A percentile compares a stretch with the other conserved stretches of the same genome.
These are phyloP conservation scores for Euwallacea fornicatus DNA, from an alignment of 1,140 invertebrate genomes.

Conservation along the genomic window DNA sequence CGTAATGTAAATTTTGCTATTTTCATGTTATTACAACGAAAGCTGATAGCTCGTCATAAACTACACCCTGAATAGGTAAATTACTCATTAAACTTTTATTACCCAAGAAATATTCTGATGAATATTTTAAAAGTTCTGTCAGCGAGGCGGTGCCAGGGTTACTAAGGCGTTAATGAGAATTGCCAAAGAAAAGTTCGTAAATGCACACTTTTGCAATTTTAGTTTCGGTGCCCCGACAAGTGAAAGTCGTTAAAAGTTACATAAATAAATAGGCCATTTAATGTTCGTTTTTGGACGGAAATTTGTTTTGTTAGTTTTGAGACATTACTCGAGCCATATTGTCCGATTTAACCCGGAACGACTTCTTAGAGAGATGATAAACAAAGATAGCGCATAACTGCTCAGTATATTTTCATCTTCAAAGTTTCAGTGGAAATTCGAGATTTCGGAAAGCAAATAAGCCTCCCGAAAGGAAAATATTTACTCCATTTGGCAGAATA, in stretches of 20 bases:
- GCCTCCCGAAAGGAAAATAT: conserved; percentile 17
- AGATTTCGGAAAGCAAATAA: conserved; percentile 21
- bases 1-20: background rate
- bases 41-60: conserved; percentile 26
- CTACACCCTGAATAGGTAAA: conserved; percentile 27
- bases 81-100: conserved; percentile 40
- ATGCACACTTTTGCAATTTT: background rate
- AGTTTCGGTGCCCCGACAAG: too few relatives aligned
- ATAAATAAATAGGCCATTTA: too few relatives aligned
- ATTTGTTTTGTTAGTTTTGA: too few relatives aligned
- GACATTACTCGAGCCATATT: too few relatives aligned
- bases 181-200: conserved; percentile 6
- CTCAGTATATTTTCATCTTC: too few relatives aligned
- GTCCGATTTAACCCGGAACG: too few relatives aligned
- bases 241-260: too few relatives aligned
- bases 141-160: conserved; percentile 12
- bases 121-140: conserved; percentile 39
- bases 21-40: background rate
- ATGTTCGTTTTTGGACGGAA: too few relatives aligned
- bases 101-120: conserved; percentile 36
- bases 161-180: conserved; percentile 26
- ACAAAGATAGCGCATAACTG: too few relatives aligned
- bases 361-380: too few relatives aligned
- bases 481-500: conserved; percentile 26
- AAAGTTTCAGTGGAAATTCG: background rate